Evolutionary conservation across 2,113 vertebrate species (phyloP), one percentile per base, ranked within the genome.

Genomic region (Sakesphorus luctuosus): DNA sequence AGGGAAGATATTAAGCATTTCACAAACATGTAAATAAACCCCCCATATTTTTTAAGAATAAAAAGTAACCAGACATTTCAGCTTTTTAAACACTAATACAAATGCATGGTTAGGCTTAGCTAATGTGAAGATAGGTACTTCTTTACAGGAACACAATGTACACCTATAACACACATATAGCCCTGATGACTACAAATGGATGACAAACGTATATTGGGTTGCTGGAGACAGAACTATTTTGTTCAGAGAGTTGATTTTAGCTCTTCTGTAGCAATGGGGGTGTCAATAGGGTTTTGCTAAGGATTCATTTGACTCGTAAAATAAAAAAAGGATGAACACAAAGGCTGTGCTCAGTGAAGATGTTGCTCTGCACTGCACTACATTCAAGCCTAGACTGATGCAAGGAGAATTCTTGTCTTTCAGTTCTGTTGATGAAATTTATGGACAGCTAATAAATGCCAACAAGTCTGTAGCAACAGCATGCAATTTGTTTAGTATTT

Each of bases 1-100:
- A 71, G 4, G 15, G 33, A 71, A 72, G 8, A 38, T 56, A 65
- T n/a, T 80, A 81, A 76, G 18, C 5, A 52, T 68, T 78, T 87
- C 35, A 74, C 33, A 90, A 84, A 40, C 3, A 10, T 7, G 5
- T 28, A 46, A 87, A 65, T 58, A 68, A 74, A 89, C 35, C 1
- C 0, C 0, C 13, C 1, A 3, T 13, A 7, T 13, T 20, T 26
- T 53, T 69, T 31, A 16, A 90, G 8, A 90, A 33, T 36, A 67
- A 65, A 52, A 86, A 29, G 7, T 15, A 94, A 3, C 20, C 31
- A 77, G 19, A 29, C 2, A 21, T 4, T 65, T n/a, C 8, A 55
- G 3, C 5, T 77, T 84, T 74, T 21, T 5, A 20, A 89, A 93
- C 35, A 66, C 29, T 6, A 71, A 7, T 62, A 40, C 8, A 56